These are phyloP conservation scores for Pseudoips prasinana DNA, from an alignment of 2,888 invertebrate species.

Conservation along the genomic window DNA sequence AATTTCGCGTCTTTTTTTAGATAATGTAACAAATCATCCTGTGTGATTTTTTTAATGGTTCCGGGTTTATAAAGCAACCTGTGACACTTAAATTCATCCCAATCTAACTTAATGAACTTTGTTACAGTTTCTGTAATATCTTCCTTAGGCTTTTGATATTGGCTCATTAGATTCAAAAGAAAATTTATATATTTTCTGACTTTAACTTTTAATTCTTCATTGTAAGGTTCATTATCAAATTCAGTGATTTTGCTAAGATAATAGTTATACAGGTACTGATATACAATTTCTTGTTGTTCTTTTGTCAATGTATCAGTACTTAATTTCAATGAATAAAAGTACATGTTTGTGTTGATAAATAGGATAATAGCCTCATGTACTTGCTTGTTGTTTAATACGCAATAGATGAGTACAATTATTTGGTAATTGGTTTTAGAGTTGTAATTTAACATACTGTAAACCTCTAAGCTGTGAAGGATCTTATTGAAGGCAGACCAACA, in stretches of 20 bases:
- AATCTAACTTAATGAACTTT: conserved; percentile 37
- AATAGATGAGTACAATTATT: conserved; percentile 40
- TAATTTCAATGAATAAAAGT: conserved; percentile 14
- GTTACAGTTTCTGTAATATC: conserved; percentile 44
- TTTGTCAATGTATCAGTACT: conserved; percentile 9
- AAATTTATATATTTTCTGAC: conserved; percentile 25
- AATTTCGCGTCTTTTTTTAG: conserved; percentile 20
- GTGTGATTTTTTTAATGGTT: not conserved
- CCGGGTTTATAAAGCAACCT: not conserved
- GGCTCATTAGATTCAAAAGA: conserved; percentile 30
- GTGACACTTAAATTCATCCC: conserved; percentile 18
- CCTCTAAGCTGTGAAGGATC: conserved; percentile 44
- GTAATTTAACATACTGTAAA: conserved; percentile 32
- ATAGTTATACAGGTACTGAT: conserved; percentile 27
- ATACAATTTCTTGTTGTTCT: conserved; percentile 19
- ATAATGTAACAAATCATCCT: conserved; percentile 6
- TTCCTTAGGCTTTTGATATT: conserved; percentile 35
- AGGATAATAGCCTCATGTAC: conserved; percentile 30
- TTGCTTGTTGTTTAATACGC: conserved; percentile 40
- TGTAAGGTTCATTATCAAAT: conserved; percentile 24
- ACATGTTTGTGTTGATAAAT: conserved; percentile 13
- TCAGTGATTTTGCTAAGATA: conserved; percentile 33
- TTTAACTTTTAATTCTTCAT: conserved; percentile 21
- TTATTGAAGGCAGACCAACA: conserved; percentile 53
- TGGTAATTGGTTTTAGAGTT: conserved; percentile 28